Base-by-base conservation (phyloP, 2,797 vertebrate species). In the Poecilia wingei region DNA sequence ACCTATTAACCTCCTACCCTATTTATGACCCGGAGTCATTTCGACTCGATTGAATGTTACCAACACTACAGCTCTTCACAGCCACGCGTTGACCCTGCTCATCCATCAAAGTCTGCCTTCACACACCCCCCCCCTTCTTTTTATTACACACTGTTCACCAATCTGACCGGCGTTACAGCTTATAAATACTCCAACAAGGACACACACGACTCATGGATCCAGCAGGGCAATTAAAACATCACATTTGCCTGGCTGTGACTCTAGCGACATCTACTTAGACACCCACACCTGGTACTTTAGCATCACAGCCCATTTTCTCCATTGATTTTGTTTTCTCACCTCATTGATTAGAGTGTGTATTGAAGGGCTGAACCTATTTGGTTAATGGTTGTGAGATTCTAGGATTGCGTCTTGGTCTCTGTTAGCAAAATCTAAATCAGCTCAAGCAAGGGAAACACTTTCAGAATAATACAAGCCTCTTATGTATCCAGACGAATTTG, bases 201-300 rank as follows among this genome's bases (percentile, higher is more conserved):
- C 96, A 96, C 78, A 94, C 93, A 93, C 94, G 95, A 95, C 95
- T 95, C 88, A 92, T 95, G 95, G 96, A 96, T 97, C 96, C 94
- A 95, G 94, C 89, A 91, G 93, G 93, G 95, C 96, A 97, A 97
- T 98, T 97, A 97, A 97, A 97, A 95, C 95, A 92, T 95, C 94
- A 93, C 95, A 96, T 97, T 97, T 97, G 96, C 95, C 95, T 97
- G 77, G n/a, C 79, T 88, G 86, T 81, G 84, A 16, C n/a, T 33
- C 75, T 55, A 72, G 61, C 78, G 81, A 87, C 87, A 87, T 91
- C 76, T 88, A 82, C 79, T 92, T 91, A 90, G 80, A 88, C 80
- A 89, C 79, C 75, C 79, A 72, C 6, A 14, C 53, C 76, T 72
- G 53, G 75, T 84, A 47, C 46, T 78, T 74, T 45, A 61, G 72